Percentiles rank a stretch among this genome's conserved stretches.
These are phyloP conservation scores for Cosmorhoe ocellata DNA, from an alignment of 2,888 invertebrate genomes.

Conservation along the genomic window DNA sequence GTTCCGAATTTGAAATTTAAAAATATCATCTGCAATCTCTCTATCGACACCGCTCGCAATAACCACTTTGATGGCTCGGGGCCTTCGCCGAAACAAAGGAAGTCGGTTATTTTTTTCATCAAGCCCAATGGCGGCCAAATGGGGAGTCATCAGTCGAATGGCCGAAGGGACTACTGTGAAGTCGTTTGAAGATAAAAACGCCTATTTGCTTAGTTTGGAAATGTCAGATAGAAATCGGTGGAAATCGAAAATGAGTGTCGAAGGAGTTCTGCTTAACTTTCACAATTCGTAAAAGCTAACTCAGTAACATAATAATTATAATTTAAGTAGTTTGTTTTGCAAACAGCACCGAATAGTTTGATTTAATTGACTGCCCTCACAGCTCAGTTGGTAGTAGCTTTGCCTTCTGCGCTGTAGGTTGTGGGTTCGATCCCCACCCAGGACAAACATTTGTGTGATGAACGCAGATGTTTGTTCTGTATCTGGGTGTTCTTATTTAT, in stretches of 20 bases:
- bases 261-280: not conserved
- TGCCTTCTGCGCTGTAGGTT: too few species aligned
- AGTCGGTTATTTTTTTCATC: constrained; percentile 38
- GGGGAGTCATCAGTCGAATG: constrained; percentile 36
- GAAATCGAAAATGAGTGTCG: constrained; percentile 8
- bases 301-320: too few species aligned
- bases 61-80: constrained; percentile 11
- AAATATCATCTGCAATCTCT: constrained; percentile 21
- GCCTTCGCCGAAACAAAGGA: constrained; percentile 31
- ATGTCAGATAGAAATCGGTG: constrained; percentile 20
- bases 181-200: constrained; percentile 21
- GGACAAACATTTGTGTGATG: too few species aligned
- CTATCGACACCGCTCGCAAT: constrained; percentile 19
- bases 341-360: too few species aligned
- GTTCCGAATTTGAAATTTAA: constrained; percentile 27
- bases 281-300: too few species aligned
- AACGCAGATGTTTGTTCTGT: too few species aligned
- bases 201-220: constrained; percentile 23
- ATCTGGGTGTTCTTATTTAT: too few species aligned
- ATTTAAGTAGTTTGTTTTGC: too few species aligned
- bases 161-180: constrained; percentile 28
- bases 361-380: too few species aligned
- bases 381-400: too few species aligned
- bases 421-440: too few species aligned
- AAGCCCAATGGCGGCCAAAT: constrained; percentile 33